Evolutionary conservation across 2,113 vertebrate species (phyloP).

Genomic region (Hemibagrus wyckioides): DNA sequence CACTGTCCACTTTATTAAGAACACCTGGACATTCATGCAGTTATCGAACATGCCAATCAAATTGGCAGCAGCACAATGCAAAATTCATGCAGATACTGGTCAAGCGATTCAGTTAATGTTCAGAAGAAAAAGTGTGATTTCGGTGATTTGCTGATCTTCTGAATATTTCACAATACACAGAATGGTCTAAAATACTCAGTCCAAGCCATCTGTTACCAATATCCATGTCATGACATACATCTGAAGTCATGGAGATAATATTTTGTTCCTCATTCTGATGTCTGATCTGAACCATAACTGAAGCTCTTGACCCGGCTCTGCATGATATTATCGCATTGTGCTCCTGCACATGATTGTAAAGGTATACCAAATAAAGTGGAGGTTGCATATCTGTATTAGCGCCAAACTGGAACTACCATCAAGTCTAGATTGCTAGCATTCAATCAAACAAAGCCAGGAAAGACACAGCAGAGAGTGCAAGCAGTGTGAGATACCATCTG

Average conservation of each 20-base stretch:
- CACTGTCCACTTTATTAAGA: neutral
- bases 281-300: neutral
- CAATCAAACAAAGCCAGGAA: neutral
- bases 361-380: neutral
- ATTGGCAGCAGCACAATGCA: neutral
- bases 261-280: neutral
- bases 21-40: too few species aligned
- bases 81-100: neutral
- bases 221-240: neutral
- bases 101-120: too few species aligned
- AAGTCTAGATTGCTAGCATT: neutral
- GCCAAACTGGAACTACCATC: neutral
- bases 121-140: neutral
- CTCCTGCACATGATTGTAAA: neutral
- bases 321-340: neutral
- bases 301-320: neutral
- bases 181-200: neutral
- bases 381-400: neutral
- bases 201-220: neutral
- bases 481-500: conserved; percentile 51
- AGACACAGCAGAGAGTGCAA: neutral
- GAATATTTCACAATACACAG: neutral
- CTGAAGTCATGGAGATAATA: too few species aligned
- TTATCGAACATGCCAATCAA: neutral
- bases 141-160: neutral